A percentile compares a stretch with the other conserved stretches of the same genome.
These are phyloP conservation scores for Meliscaeva auricollis DNA, from an alignment of 2,888 invertebrate species.

Conservation along the genomic window DNA sequence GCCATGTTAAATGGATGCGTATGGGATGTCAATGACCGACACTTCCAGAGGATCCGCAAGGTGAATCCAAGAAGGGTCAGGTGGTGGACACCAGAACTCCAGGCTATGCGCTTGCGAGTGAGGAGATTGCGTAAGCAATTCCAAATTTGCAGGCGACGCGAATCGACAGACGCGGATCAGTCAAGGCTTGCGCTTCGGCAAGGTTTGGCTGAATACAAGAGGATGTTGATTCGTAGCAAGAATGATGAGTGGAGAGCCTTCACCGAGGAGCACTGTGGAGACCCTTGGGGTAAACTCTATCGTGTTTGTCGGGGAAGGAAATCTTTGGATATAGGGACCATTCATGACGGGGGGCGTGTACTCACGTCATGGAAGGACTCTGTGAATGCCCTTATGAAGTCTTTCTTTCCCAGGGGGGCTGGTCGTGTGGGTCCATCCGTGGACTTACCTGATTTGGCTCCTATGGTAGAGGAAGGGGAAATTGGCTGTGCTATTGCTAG, in stretches of 20 bases:
- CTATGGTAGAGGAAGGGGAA: neutral
- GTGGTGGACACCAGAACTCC: neutral
- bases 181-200: neutral
- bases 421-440: neutral
- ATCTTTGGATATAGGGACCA: neutral
- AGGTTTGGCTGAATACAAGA: constrained; percentile 1
- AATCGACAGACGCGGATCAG: neutral
- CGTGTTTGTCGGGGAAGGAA: neutral
- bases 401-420: neutral
- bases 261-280: neutral
- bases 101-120: neutral
- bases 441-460: neutral
- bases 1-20: constrained; percentile 2
- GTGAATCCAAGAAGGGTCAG: neutral
- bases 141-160: neutral
- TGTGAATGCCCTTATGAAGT: neutral
- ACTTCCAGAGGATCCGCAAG: constrained; percentile 1
- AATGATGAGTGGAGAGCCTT: neutral
- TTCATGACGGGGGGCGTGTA: neutral
- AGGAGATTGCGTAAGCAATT: neutral
- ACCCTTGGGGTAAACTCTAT: neutral
- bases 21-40: constrained; percentile 18
- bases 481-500: neutral
- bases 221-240: neutral
- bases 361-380: neutral